Evolutionary conservation across 2,797 vertebrate species (phyloP), one percentile per base, ranked within the genome.

Genomic region (Sebastes diaconus): DNA sequence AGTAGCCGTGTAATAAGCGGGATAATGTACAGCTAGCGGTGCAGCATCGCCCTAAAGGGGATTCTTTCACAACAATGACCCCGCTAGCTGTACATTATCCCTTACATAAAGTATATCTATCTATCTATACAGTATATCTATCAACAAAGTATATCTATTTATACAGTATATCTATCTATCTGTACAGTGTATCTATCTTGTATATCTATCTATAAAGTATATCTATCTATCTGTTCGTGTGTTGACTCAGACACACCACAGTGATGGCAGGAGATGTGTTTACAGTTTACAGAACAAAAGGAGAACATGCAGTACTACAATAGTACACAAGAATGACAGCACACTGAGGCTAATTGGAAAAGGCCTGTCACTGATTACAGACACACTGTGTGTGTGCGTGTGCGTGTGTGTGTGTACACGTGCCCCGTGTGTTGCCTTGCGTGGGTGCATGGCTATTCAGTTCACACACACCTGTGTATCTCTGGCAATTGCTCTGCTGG

Each of bases 401-500:
- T 55, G 59, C 16, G 73, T 20, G 72, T 54, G 27, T 8, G 34
- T 39, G 78, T 20, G 78, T 77, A 60, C 72, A 57, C 25, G 7
- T 64, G 68, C 70, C 64, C 78, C 14, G 0, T 34, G 75, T 61
- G 74, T 73, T 73, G 78, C 63, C 60, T 73, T 79, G 82, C 60
- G 68, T 87, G 79, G 50, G 80, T 80, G 78, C 71, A 63, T 79
- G 75, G 71, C 77, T 80, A 76, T 86, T 84, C 81, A 55, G 76
- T 86, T 66, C 73, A 69, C 73, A 81, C 82, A 90, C 86, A 87
- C 83, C 74, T 78, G 80, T 88, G 76, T 85, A 79, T 88, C 64
- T 87, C 83, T 79, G 85, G 90, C 90, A 90, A 81, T 92, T 87
- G 91, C 87, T 88, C 42, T 80, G 84, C 86, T 84, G 90, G 83